Base-by-base conservation (phyloP, 35 echinoderm and acorn worm genomes). In the Apostichopus californicus region DNA sequence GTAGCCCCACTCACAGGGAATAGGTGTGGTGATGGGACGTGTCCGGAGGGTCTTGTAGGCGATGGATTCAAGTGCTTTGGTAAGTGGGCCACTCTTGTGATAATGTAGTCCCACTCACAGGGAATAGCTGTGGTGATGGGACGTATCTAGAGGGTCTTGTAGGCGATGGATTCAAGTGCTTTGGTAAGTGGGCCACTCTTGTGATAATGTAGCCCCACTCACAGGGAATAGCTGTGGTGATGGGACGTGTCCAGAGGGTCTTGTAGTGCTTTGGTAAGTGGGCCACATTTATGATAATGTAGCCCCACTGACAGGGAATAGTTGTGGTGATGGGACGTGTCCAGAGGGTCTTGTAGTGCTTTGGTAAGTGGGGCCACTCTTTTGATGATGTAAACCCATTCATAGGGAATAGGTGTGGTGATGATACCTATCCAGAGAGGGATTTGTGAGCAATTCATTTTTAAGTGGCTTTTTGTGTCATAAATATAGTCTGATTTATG, bases 11-110 rank as follows among this genome's bases (percentile, higher is more conserved):
- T 75, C 0, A 24, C 34, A 46, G 34, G 34, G 34, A 46, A 46
- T 46, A 46, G 34, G 34, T 46, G 34, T 46, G 34, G 34, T 24
- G 81, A 75, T 61, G 84, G 84, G 5, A 81, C 79, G 5, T 97
- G 96, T 81, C 92, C 92, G 5, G 72, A 58, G 54, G 92, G 92
- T 58, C 75, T 93, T 3, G 57, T 93, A 25, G 92, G 92, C 9
- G 9, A 34, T 87, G 92, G 92, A 17, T 78, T 78, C 23, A 93
- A 93, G 70, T 93, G 82, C 11, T 87, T 77, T 77, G 92, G 80
- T 83, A n/a, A 83, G 80, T 46, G 64, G 64, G 11, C 11, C 9
- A 68, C 18, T 68, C 11, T 68, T 68, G 8, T 68, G 64, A 17
- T 14, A 18, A 3, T 68, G 64, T 68, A 68, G 64, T 0, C 34